Evolutionary conservation across 1,140 invertebrate species (phyloP), one percentile per base, ranked within the genome.

Genomic region (Wasmannia auropunctata): DNA sequence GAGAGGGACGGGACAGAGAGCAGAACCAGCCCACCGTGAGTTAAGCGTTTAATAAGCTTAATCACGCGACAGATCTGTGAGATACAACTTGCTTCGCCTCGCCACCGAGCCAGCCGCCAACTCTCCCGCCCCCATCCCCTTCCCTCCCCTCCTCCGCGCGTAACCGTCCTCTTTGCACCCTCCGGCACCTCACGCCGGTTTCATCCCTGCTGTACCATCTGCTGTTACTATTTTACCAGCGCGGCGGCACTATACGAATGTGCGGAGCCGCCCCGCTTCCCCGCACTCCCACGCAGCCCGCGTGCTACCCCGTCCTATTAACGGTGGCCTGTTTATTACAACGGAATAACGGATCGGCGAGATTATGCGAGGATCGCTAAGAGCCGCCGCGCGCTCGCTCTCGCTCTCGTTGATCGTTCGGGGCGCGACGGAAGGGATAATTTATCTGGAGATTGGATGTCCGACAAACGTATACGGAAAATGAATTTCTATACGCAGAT

Each of bases 1-100:
- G 14, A 56, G 49, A 63, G 67, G 74, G 72, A 81, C 51, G 49
- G 56, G 87, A 65, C 81, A 85, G 81, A 84, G 86, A 65, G 70
- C 63, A 62, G 86, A 86, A 88, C 80, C 87, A 88, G 91, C 87
- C 75, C 77, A 28, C 70, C 69, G 91, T 95, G 94, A 95, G 94
- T 95, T 95, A 95, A 95, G 94, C 94, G 94, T 95, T 95, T 95
- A 95, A 95, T 95, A 95, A 95, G 94, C 95, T 95, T 95, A 95
- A 95, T 95, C 94, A 94, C 93, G 92, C 93, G 94, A 95, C 94
- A 94, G 95, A 95, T 95, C 94, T 93, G 93, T 95, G 95, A 95
- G 94, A 95, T 95, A 95, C 93, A 95, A 94, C 94, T 95, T 94
- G 93, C 93, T 94, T 95, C 93, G 92, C 92, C 87, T 92, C 91